Conservation (phyloP, 1,140 invertebrate genomes). For the Lepidurus couesii region DNA sequence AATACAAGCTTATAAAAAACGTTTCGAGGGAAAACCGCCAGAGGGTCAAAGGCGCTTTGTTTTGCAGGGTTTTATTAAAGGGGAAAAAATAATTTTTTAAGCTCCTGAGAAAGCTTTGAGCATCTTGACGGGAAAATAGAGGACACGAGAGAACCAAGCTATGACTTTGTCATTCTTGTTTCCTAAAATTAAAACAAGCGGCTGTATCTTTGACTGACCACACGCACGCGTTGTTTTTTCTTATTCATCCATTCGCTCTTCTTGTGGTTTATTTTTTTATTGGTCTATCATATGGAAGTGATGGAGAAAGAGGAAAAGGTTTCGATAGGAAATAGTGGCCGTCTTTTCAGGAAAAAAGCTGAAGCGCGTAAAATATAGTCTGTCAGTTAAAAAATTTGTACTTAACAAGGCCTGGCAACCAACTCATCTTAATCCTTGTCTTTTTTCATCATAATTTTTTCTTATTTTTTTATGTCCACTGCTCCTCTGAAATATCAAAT, state of each 20-base stretch:
- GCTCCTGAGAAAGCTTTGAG: constrained; percentile 14
- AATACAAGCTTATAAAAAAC: too few species aligned
- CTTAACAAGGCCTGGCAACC: constrained; percentile 12
- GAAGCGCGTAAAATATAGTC: background rate
- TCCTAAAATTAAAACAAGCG: too few species aligned
- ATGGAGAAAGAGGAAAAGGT: background rate
- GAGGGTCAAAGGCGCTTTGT: too few species aligned
- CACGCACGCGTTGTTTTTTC: background rate
- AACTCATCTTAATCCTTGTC: background rate
- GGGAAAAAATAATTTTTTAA: background rate
- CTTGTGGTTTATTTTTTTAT: background rate
- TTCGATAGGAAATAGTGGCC: background rate
- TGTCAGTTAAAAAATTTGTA: background rate
- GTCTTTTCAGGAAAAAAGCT: background rate
- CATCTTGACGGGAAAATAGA: background rate
- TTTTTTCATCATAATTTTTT: background rate
- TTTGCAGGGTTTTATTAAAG: too few species aligned
- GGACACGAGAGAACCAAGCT: background rate
- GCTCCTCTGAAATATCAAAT: too few species aligned
- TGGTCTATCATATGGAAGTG: background rate
- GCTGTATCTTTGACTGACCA: too few species aligned
- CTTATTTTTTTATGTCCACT: background rate
- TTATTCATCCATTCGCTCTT: background rate
- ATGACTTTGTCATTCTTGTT: background rate
- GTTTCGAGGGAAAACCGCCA: too few species aligned